Percentiles rank a stretch among this genome's conserved stretches.
phyloP scores from a whole-genome alignment of 1,140 invertebrate genomes.

The Tetramorium simillimum region DNA sequence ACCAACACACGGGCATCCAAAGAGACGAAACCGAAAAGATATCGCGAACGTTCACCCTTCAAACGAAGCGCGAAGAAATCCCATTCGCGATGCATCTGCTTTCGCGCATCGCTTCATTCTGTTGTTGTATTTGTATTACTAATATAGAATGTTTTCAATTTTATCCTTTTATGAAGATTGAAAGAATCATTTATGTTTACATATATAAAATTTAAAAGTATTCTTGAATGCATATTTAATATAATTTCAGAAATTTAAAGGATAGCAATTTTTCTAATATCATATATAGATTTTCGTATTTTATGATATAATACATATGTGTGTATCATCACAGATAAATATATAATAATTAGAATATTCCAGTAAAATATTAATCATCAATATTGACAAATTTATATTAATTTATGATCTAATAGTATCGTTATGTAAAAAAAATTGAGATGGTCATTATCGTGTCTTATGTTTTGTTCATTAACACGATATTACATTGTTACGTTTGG shows the following conservation, averaged over 20 bases:
- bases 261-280: background rate
- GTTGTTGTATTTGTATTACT: background rate
- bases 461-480: background rate
- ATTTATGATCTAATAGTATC: background rate
- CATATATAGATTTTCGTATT: background rate
- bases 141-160: background rate
- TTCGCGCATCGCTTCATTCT: background rate
- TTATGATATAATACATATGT: background rate
- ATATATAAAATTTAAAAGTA: background rate
- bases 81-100: background rate
- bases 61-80: background rate
- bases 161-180: background rate
- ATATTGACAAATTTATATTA: background rate
- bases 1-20: conserved; percentile 23
- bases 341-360: background rate
- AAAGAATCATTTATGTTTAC: background rate
- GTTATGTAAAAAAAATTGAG: background rate
- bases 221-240: background rate
- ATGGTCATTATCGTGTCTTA: background rate
- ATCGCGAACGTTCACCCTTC: conserved; percentile 46
- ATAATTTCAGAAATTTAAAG: background rate
- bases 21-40: conserved; percentile 37
- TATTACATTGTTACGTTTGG: background rate
- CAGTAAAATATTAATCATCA: background rate
- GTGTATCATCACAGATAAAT: too few species aligned